These are phyloP conservation scores for Drosophila equinoxialis DNA, from an alignment of 1,140 invertebrate species.

Conservation along the genomic window DNA sequence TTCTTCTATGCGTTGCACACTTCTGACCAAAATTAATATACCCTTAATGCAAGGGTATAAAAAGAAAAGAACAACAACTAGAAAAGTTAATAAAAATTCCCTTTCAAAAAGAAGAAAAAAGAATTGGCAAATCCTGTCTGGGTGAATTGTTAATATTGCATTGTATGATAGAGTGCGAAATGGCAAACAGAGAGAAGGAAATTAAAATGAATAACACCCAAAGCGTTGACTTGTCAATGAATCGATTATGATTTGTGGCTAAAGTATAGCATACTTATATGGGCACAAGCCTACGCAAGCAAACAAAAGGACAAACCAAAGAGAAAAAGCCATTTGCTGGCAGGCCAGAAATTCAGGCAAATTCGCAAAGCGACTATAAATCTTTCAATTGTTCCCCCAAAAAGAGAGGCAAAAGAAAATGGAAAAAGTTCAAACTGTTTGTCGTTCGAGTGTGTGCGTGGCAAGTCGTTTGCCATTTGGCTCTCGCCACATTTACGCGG, in stretches of 20 bases:
- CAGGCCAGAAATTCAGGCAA: conserved; percentile 47
- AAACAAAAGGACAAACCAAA: conserved; percentile 26
- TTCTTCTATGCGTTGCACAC: too few relatives aligned
- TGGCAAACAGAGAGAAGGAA: not conserved
- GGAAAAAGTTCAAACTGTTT: conserved; percentile 16
- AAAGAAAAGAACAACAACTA: conserved; percentile 23
- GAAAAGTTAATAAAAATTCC: conserved; percentile 18
- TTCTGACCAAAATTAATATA: too few relatives aligned
- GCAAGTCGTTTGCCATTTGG: conserved; percentile 9
- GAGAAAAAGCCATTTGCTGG: conserved; percentile 27
- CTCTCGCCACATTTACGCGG: conserved; percentile 64
- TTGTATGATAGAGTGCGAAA: conserved; percentile 40
- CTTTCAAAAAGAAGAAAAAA: too few relatives aligned
- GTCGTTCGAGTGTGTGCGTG: conserved; percentile 19
- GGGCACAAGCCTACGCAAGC: conserved; percentile 33
- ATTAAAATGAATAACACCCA: conserved; percentile 18
- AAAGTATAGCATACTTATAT: conserved; percentile 63
- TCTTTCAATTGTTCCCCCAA: conserved; percentile 58
- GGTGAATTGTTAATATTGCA: conserved; percentile 39
- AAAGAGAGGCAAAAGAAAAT: conserved; percentile 19
- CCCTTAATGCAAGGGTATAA: too few relatives aligned
- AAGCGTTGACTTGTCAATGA: conserved; percentile 50
- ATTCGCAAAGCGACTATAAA: conserved; percentile 59
- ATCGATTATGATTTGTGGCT: conserved; percentile 69
- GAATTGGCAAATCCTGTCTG: conserved; percentile 57